Evolutionary conservation across 2,888 invertebrate genomes (phyloP), one percentile per base, ranked within the genome.

Genomic region (Furcula furcula): DNA sequence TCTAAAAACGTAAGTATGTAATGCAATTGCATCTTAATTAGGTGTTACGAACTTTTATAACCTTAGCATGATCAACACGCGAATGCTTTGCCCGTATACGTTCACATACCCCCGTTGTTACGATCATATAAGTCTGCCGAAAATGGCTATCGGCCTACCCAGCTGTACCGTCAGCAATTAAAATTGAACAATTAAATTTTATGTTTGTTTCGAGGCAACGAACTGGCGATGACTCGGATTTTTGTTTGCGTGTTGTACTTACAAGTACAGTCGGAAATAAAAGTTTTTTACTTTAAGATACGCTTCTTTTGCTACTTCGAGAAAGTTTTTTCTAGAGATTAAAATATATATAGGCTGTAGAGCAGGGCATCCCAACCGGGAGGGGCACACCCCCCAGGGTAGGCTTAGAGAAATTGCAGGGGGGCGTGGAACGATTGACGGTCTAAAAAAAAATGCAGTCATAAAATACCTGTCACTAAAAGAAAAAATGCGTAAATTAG

Each of bases 161-260:
- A n/a, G n/a, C n/a, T 26, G 26, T 26, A 26, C 1, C n/a, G 26
- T 26, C 26, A 14, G 26, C 26, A 26, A 26, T 14, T 26, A 21
- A 21, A 5, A 10, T 21, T 21, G 4, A 10, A 14, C 14, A 14
- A 26, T 14, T 26, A 14, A 4, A 25, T 25, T 10, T 25, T 25
- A 3, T 25, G 13, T 25, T 25, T 22, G 10, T 22, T 7, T 11
- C 12, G 23, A 6, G 6, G 23, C 23, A 23, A 12, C 12, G 12
- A 23, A 23, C 23, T 23, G 4, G 3, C 3, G 6, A 1, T 5
- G 2, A 21, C n/a, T n/a, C n/a, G n/a, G n/a, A n/a, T n/a, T n/a
- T n/a, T n/a, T n/a, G n/a, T n/a, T n/a, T 1, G 1, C 6, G 4
- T 9, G 21, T 9, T 21, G 21, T 4, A 10, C 10, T 4, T 21